Base-by-base conservation (phyloP, 2,888 invertebrate genomes). In the Erebia epiphron region DNA sequence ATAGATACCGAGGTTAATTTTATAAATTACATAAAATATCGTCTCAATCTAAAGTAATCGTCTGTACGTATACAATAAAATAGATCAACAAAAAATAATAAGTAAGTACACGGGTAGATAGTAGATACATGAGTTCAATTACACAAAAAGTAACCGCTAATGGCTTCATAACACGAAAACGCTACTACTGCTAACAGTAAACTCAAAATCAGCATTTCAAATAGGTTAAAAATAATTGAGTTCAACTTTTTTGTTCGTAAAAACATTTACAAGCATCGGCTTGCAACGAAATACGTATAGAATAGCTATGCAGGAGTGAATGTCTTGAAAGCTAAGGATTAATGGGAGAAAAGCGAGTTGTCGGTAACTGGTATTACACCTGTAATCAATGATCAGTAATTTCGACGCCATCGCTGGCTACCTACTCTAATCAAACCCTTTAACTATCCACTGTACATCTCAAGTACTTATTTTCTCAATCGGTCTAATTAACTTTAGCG, bases 301-400 rank as follows among this genome's bases (percentile, higher is more conserved):
- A 7, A 58, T 65, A 65, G 54, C 54, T 60, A 64, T 63, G 56
- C 56, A 49, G 49, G 61, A 69, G 67, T 72, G 54, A 64, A 68
- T 66, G 54, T 54, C 60, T 69, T 56, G 71, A 71, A 64, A 67
- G 63, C 60, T 49, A 67, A 57, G 63, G 67, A 69, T 73, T 71
- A 71, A 72, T 69, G 58, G 69, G 68, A 50, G 74, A 68, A 69
- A 74, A 72, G 69, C 67, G 41, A 71, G 67, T 70, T 67, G 62
- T 46, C 58, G 64, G 74, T 74, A 69, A 74, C 74, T 72, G 70
- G 70, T 74, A 74, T 71, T 72, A 74, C 73, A 70, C 70, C 68
- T 62, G 70, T 73, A 74, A 74, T 72, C 74, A 74, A 70, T 70
- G 74, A 74, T 74, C 72, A 67, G 72, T 71, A 72, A 74, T 74